These are phyloP conservation scores for Ptychobarbus kaznakovi DNA, from an alignment of 2,797 vertebrate genomes.

Conservation along the genomic window DNA sequence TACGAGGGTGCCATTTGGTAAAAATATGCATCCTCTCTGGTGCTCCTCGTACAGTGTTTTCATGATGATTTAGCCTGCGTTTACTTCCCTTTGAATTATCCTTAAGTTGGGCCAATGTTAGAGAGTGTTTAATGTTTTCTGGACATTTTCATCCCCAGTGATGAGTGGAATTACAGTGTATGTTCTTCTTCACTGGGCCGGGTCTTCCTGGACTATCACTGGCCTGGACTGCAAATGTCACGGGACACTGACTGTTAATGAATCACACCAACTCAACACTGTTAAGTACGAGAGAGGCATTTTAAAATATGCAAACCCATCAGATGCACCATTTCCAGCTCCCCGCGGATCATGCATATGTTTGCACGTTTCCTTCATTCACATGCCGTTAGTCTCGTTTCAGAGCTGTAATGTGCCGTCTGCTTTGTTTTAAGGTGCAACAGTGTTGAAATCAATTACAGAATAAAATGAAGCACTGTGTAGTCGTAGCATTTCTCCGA, in stretches of 20 bases:
- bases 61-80: conserved; percentile 2
- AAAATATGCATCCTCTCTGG: conserved; percentile 19
- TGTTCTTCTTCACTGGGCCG: conserved; percentile 39
- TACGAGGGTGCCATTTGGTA: conserved; percentile 4
- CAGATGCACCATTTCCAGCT: conserved; percentile 6
- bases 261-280: conserved; percentile 27
- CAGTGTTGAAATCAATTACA: conserved; percentile 9
- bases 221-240: conserved; percentile 43
- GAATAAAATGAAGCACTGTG: conserved; percentile 36
- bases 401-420: not conserved
- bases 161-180: conserved; percentile 26
- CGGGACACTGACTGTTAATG: conserved; percentile 42
- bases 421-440: conserved; percentile 22
- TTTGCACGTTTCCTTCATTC: not conserved
- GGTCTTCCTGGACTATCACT: conserved; percentile 35
- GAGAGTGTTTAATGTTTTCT: conserved; percentile 1
- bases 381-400: not conserved
- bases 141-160: not conserved
- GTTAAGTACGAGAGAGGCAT: not conserved
- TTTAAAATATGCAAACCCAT: conserved; percentile 9
- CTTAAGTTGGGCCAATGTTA: not conserved
- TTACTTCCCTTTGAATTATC: conserved; percentile 16
- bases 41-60: not conserved
- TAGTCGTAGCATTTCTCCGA: conserved; percentile 40
- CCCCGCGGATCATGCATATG: not conserved